A percentile compares a stretch with the other conserved stretches of the same genome.
These are phyloP conservation scores for Sphenopsis melanotis DNA, from an alignment of 2,797 vertebrate genomes.

Conservation along the genomic window DNA sequence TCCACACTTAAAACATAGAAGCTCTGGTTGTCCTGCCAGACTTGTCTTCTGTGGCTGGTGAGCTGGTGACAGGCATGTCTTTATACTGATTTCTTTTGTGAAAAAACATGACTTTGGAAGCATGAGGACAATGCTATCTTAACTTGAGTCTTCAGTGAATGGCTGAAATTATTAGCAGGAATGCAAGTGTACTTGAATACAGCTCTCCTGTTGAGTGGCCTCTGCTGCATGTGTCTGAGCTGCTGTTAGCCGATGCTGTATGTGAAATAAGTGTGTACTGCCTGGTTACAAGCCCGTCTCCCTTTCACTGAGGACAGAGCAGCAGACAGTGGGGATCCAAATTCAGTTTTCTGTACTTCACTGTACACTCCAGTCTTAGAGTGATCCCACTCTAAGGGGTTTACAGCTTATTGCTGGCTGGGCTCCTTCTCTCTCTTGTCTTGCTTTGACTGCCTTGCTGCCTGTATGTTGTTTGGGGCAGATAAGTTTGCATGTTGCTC, in stretches of 20 bases:
- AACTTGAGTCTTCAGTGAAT: neutral
- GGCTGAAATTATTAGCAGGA: neutral
- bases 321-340: neutral
- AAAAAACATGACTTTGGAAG: neutral
- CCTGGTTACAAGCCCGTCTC: neutral
- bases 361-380: neutral
- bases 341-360: neutral
- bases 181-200: neutral
- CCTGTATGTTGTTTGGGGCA: neutral
- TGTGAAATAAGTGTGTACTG: neutral
- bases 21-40: neutral
- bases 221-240: neutral
- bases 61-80: neutral
- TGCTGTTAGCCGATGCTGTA: neutral
- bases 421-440: neutral
- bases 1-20: neutral
- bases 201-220: neutral
- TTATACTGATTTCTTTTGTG: neutral
- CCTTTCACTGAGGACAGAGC: neutral
- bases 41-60: neutral
- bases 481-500: neutral
- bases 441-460: neutral
- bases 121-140: neutral
- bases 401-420: neutral
- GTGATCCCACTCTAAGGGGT: neutral